Conservation (phyloP, 2,888 invertebrate genomes). For the Synergus itoensis region DNA sequence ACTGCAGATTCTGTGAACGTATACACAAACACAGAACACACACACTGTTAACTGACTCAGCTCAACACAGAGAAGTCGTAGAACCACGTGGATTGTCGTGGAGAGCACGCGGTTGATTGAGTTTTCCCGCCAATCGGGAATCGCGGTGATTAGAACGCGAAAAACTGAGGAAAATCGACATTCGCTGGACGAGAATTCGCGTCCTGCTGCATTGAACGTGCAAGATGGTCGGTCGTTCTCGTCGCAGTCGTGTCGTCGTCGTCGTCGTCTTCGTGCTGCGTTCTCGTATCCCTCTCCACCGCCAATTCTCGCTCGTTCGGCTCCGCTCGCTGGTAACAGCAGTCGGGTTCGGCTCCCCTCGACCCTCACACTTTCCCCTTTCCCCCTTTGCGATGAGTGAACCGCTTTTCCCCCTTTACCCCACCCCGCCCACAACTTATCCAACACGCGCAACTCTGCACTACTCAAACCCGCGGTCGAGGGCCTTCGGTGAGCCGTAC, state of each 20-base stretch:
- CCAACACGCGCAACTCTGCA: constrained; percentile 40
- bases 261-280: constrained; percentile 49
- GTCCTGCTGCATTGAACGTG: constrained; percentile 38
- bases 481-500: constrained; percentile 7
- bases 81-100: constrained; percentile 31
- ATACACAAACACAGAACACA: neutral
- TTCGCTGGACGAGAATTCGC: constrained; percentile 15
- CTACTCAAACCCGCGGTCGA: constrained; percentile 30
- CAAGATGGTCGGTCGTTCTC: constrained; percentile 49
- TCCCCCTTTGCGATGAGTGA: constrained; percentile 13
- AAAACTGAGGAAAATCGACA: constrained; percentile 31
- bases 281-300: constrained; percentile 48
- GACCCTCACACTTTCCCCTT: constrained; percentile 27
- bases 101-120: constrained; percentile 33
- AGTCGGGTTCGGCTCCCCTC: constrained; percentile 51
- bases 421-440: neutral
- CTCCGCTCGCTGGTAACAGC: constrained; percentile 48
- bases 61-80: constrained; percentile 9
- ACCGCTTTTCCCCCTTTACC: constrained; percentile 22
- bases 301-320: constrained; percentile 46
- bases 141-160: constrained; percentile 26
- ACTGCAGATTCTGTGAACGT: neutral
- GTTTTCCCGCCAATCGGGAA: constrained; percentile 22
- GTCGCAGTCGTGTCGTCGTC: constrained; percentile 45
- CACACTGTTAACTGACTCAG: constrained; percentile 29